phyloP scores from a whole-genome alignment of 2,888 invertebrate species.

The Lasioglossum leucozonium region DNA sequence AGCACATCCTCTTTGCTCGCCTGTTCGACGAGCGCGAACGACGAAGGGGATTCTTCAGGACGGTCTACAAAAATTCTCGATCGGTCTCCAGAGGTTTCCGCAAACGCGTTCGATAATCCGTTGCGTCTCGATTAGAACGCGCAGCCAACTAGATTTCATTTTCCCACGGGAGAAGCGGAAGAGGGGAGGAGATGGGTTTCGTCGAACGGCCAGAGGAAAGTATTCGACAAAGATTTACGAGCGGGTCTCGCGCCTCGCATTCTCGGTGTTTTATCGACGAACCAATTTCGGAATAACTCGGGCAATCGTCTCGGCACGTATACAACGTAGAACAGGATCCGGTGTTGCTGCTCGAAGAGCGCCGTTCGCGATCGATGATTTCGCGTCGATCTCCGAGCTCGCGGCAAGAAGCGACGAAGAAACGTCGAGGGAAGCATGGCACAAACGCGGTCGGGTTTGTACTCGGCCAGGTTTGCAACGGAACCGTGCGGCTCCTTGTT shows the following conservation, averaged over 20 bases:
- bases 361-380: neutral
- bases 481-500: neutral
- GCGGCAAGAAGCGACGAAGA: neutral
- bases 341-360: neutral
- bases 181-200: neutral
- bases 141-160: neutral
- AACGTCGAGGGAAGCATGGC: neutral
- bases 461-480: neutral
- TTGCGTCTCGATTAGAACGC: neutral
- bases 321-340: neutral
- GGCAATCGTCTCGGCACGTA: neutral
- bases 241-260: constrained; percentile 40
- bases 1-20: neutral
- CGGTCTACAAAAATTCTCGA: neutral
- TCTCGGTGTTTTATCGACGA: constrained; percentile 45
- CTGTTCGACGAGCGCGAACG: neutral
- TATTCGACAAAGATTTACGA: constrained; percentile 14
- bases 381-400: neutral
- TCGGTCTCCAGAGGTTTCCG: neutral
- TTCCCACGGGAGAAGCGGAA: constrained; percentile 6
- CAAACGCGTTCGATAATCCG: neutral
- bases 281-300: neutral
- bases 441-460: neutral
- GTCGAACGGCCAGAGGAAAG: neutral
- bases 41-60: neutral